Percentiles rank a stretch among this genome's conserved stretches.
Evolutionary conservation across 2,797 vertebrate species (phyloP).

Genomic region (Vespertilio murinus): DNA sequence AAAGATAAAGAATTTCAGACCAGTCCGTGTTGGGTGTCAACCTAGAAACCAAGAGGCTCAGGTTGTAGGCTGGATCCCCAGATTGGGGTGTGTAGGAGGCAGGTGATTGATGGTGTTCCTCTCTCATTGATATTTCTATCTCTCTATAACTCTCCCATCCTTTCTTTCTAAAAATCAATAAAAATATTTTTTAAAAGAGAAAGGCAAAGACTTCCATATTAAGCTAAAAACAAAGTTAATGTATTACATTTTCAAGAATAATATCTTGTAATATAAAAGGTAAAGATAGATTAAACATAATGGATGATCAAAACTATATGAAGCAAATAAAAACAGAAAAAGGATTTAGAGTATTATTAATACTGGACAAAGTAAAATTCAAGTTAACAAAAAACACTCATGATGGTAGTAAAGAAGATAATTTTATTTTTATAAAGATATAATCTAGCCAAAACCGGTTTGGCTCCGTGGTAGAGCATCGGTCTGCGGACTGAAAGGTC

Average conservation of each 20-base stretch:
- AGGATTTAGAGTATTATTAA: neutral
- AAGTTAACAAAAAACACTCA: neutral
- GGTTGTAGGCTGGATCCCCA: too few relatives aligned
- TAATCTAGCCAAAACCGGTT: too few relatives aligned
- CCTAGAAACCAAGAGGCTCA: too few relatives aligned
- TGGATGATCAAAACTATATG: neutral
- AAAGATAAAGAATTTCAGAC: neutral
- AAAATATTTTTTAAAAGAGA: neutral
- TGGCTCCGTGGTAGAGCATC: too few relatives aligned
- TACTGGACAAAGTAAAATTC: slow-evolving; percentile 29
- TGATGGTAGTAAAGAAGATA: neutral
- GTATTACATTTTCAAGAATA: neutral
- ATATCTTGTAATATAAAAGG: neutral
- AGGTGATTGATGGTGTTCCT: too few relatives aligned
- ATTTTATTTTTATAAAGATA: slow-evolving; percentile 24
- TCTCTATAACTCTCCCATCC: too few relatives aligned
- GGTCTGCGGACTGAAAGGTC: too few relatives aligned
- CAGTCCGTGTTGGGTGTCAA: too few relatives aligned
- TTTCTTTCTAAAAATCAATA: too few relatives aligned
- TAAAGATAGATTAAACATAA: neutral
- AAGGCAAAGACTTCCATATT: neutral
- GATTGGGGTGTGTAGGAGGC: too few relatives aligned
- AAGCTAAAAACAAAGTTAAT: neutral
- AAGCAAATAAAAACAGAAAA: neutral
- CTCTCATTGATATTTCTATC: too few relatives aligned